Evolutionary conservation across 2,113 vertebrate genomes (phyloP).

Genomic region (Caretta caretta): DNA sequence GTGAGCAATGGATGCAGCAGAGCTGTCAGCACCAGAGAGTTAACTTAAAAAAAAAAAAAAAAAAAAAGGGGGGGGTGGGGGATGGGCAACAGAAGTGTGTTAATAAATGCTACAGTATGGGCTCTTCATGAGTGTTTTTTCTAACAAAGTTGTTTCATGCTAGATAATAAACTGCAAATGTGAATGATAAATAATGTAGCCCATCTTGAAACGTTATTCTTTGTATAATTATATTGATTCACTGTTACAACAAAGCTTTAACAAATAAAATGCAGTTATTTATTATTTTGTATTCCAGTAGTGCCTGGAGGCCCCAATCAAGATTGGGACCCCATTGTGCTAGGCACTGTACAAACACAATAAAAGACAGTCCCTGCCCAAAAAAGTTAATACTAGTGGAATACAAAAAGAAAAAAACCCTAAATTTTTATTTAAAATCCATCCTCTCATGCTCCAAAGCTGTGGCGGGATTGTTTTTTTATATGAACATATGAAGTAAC

Average conservation of each 20-base stretch:
- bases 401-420: background rate
- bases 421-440: background rate
- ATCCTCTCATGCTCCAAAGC: background rate
- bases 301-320: background rate
- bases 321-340: background rate
- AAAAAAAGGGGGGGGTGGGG: background rate
- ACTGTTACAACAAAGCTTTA: background rate
- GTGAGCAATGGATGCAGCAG: background rate
- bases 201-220: background rate
- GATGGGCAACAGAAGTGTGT: background rate
- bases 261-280: background rate
- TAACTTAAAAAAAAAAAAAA: background rate
- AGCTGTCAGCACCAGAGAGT: background rate
- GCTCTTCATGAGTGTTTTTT: background rate
- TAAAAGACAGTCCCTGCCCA: accelerated
- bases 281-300: background rate
- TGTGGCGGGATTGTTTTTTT: background rate
- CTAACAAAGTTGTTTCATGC: background rate
- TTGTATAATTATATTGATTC: background rate
- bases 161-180: background rate
- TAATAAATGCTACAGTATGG: background rate
- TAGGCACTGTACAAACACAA: background rate
- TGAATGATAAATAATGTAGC: background rate
- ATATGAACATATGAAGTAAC: constrained; percentile 2
- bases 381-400: background rate